Evolutionary conservation across 1,140 invertebrate species (phyloP).

Genomic region (Samia ricini): DNA sequence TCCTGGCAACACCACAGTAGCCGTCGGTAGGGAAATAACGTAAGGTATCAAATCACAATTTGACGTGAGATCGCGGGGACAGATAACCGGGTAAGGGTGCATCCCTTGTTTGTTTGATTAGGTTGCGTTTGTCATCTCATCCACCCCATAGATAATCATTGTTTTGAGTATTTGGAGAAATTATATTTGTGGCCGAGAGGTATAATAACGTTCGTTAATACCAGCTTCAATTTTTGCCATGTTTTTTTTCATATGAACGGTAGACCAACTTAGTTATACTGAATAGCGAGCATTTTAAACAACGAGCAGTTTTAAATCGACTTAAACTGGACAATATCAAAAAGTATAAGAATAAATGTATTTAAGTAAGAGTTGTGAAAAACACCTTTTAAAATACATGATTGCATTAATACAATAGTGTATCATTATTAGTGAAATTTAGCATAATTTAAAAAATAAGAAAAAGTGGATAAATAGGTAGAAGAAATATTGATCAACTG

Average conservation of each 20-base stretch:
- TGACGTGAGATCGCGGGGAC: conserved; percentile 53
- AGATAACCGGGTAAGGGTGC: conserved; percentile 37
- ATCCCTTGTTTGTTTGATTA: conserved; percentile 68
- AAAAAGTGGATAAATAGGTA: too few relatives aligned
- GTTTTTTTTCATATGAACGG: too few relatives aligned
- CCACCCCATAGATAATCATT: conserved; percentile 45
- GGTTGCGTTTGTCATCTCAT: conserved; percentile 34
- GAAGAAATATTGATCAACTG: too few relatives aligned
- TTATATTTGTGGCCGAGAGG: conserved; percentile 40
- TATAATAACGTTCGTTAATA: conserved; percentile 12
- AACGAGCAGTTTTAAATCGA: too few relatives aligned
- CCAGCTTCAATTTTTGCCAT: neutral
- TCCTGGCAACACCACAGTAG: conserved; percentile 16
- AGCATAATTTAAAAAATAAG: too few relatives aligned
- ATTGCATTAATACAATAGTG: too few relatives aligned
- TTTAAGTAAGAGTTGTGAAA: too few relatives aligned
- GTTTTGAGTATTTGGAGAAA: conserved; percentile 33
- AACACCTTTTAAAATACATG: too few relatives aligned
- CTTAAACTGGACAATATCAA: too few relatives aligned
- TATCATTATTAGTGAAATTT: too few relatives aligned
- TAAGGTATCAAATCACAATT: conserved; percentile 66
- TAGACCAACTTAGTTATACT: neutral
- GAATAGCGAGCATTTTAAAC: too few relatives aligned
- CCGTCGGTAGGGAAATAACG: conserved; percentile 31
- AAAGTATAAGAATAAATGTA: too few relatives aligned